phyloP scores from a whole-genome alignment of 2,888 invertebrate genomes.

The Lithodes maja region DNA sequence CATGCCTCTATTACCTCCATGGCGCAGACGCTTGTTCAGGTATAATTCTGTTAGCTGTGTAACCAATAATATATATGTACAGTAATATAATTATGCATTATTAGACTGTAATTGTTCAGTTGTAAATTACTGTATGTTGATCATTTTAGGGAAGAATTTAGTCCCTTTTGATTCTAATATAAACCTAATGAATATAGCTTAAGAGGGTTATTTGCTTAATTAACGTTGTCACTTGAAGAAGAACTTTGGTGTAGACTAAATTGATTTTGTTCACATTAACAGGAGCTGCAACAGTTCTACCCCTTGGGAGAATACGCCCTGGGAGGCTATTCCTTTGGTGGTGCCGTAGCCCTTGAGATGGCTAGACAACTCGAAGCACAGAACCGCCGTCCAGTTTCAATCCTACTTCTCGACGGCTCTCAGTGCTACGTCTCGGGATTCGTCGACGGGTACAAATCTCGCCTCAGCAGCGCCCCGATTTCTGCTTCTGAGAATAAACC shows the following conservation, averaged over 20 bases:
- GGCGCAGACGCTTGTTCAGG: slow-evolving; percentile 78
- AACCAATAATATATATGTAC: not conserved
- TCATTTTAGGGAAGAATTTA: no score
- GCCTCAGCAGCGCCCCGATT: slow-evolving; percentile 74
- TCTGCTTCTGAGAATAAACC: not conserved
- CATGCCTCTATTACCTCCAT: slow-evolving; percentile 82
- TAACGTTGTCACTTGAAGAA: no score
- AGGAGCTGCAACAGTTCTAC: slow-evolving; percentile 85
- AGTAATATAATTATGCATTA: no score
- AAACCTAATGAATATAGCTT: no score
- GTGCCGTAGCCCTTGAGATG: slow-evolving; percentile 96
- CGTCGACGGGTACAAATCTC: slow-evolving; percentile 80
- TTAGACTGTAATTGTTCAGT: no score
- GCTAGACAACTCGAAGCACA: slow-evolving; percentile 86
- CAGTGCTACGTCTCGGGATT: slow-evolving; percentile 87
- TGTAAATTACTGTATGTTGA: no score
- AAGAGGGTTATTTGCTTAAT: no score
- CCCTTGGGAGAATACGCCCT: slow-evolving; percentile 89
- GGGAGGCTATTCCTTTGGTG: slow-evolving; percentile 97
- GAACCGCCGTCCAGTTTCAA: slow-evolving; percentile 80
- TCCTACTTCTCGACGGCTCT: slow-evolving; percentile 93
- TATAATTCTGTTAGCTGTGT: slow-evolving; percentile 68
- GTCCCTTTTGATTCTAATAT: no score
- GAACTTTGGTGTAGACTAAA: not conserved
- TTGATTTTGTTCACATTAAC: slow-evolving; percentile 62